These are phyloP conservation scores for Scolopax bukidnonensis DNA, from an alignment of 2,797 vertebrate species.

Conservation along the genomic window DNA sequence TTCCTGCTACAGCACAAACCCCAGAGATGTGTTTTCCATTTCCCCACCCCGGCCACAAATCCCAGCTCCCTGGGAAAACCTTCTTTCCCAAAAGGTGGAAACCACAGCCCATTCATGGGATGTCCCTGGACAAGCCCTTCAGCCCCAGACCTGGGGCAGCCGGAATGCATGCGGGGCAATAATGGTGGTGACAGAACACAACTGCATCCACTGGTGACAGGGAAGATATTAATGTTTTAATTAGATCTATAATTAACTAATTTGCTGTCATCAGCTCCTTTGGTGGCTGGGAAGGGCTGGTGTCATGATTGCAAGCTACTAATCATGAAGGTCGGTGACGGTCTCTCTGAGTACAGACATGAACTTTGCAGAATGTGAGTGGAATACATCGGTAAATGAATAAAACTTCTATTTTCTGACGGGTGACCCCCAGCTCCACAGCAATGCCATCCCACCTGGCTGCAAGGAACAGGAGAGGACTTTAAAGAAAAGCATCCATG, in stretches of 20 bases:
- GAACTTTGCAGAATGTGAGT: background rate
- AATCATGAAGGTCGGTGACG: background rate
- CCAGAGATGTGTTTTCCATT: background rate
- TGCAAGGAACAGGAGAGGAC: rapidly evolving
- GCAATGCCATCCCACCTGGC: rapidly evolving
- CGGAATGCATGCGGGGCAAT: rapidly evolving
- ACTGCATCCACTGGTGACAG: background rate
- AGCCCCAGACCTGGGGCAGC: background rate
- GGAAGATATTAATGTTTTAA: background rate
- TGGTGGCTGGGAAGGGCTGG: background rate
- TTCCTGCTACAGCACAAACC: background rate
- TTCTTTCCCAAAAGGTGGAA: background rate
- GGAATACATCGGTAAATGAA: rapidly evolving
- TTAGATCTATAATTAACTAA: background rate
- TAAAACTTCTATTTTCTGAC: rapidly evolving
- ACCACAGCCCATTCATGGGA: rapidly evolving
- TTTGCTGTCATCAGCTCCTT: background rate
- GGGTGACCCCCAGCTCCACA: background rate
- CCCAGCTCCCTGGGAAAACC: background rate
- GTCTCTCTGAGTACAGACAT: background rate
- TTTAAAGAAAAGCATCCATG: background rate
- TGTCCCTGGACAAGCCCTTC: background rate
- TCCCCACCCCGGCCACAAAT: background rate
- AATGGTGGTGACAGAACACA: background rate
- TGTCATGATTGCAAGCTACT: background rate